Evolutionary conservation across 2,888 invertebrate species (phyloP), one percentile per base, ranked within the genome.

Genomic region (Lumbricus terrestris): DNA sequence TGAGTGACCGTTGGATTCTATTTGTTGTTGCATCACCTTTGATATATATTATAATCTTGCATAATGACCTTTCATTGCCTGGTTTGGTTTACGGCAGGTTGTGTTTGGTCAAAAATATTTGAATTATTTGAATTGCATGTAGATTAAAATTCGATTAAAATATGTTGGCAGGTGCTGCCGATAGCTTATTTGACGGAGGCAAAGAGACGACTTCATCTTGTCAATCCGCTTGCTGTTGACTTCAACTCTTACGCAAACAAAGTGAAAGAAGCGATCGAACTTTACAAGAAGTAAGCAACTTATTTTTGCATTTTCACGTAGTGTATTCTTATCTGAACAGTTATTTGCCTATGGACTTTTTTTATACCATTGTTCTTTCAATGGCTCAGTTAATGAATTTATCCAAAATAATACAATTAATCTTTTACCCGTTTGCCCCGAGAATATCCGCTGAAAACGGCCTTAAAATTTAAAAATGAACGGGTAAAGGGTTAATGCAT

Each of bases 171-270:
- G 94, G 92, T 94, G n/a, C 90, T 95, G 89, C 94, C 95, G 15
- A 92, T 94, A 23, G 94, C 94, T 35, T 94, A 94, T 92, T 93
- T 93, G 38, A 93, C 93, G 11, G 93, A 92, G 82, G 90, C 92
- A 40, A 91, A 92, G 37, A 92, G 92, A 89, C 90, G 93, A 40
- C 93, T 94, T 34, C 93, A 93, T 29, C 92, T 95, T 47, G 93
- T 95, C 90, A 94, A 94, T 89, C 94, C 95, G 11, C 93, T 92
- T 90, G 94, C 93, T 29, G 94, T 94, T 23, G 93, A 94, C 91
- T 92, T 95, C 23, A 91, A 93, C 88, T 93, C 90, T 4, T 95
- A 95, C 91, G 93, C 94, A 89, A 92, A 92, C 15, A 93, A 93
- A 90, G 92, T 95, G 23, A 90, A 92, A 90, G 91, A 92, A 42